Evolutionary conservation across 2,888 invertebrate species (phyloP).

Genomic region (Drepana falcataria): DNA sequence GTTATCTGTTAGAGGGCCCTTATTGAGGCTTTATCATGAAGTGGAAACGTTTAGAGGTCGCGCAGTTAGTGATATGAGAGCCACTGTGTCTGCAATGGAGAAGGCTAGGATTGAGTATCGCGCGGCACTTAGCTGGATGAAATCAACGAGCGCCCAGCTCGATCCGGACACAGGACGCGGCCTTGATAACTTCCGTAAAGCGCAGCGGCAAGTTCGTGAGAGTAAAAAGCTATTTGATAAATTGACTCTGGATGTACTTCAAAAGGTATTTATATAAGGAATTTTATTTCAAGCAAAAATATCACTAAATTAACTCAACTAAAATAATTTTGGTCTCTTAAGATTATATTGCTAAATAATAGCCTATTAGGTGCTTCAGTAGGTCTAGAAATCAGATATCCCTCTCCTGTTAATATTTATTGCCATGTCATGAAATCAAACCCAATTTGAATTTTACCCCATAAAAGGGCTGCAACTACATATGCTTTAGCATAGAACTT

Average conservation of each 20-base stretch:
- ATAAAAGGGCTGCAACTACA: too few relatives aligned
- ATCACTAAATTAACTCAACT: too few relatives aligned
- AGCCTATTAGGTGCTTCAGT: too few relatives aligned
- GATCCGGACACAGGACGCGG: slow-evolving; percentile 98
- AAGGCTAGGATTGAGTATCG: slow-evolving; percentile 96
- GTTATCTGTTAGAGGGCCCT: slow-evolving; percentile 89
- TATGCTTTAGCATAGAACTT: too few relatives aligned
- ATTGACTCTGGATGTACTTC: slow-evolving; percentile 95
- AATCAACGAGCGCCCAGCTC: slow-evolving; percentile 95
- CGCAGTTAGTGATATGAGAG: slow-evolving; percentile 95
- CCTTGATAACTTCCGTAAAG: slow-evolving; percentile 96
- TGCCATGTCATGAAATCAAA: too few relatives aligned
- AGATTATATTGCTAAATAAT: too few relatives aligned
- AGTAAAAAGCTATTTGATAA: slow-evolving; percentile 95
- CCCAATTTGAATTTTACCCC: too few relatives aligned
- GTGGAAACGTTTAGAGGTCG: slow-evolving; percentile 98
- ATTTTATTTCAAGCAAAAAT: not conserved
- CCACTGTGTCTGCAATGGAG: slow-evolving; percentile 96
- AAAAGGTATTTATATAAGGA: slow-evolving; percentile 82
- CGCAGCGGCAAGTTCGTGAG: slow-evolving; percentile 86
- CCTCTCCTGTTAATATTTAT: too few relatives aligned
- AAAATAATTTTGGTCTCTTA: too few relatives aligned
- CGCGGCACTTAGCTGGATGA: slow-evolving; percentile 98
- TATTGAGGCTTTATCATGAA: slow-evolving; percentile 93
- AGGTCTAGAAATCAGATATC: too few relatives aligned